Conservation (phyloP, 2,888 invertebrate species). For the Melinaea menophilus region DNA sequence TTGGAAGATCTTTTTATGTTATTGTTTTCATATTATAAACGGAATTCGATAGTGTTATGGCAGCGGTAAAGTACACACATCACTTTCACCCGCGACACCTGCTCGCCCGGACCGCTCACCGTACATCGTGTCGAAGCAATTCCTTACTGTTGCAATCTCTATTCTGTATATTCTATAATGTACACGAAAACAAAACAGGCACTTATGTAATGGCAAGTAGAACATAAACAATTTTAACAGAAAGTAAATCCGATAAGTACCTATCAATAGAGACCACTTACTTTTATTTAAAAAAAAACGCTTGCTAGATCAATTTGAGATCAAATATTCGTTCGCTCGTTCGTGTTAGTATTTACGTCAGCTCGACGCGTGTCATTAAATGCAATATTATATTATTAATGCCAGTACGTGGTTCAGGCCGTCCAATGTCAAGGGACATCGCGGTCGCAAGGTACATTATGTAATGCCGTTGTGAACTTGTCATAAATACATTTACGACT, state of each 20-base stretch:
- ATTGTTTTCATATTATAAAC: no score
- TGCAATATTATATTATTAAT: constrained; percentile 49
- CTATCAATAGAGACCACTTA: constrained; percentile 13
- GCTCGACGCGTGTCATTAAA: constrained; percentile 13
- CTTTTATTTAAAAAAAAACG: no score
- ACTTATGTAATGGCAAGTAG: background rate
- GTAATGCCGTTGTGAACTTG: constrained; percentile 67
- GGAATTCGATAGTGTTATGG: constrained; percentile 18
- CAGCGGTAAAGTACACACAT: constrained; percentile 27
- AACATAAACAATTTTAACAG: constrained; percentile 17
- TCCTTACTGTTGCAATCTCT: constrained; percentile 28
- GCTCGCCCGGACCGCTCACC: constrained; percentile 51
- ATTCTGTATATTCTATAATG: background rate
- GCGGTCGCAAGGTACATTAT: constrained; percentile 49
- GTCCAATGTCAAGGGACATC: constrained; percentile 71
- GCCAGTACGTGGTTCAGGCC: constrained; percentile 68
- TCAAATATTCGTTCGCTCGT: no score
- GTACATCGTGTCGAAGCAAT: constrained; percentile 47
- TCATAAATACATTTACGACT: constrained; percentile 62
- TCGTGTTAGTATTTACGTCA: background rate
- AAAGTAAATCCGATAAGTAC: constrained; percentile 13
- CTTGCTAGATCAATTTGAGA: no score
- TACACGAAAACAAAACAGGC: background rate
- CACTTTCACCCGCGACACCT: constrained; percentile 58
- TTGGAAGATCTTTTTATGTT: no score